Percentiles rank a stretch among this genome's conserved stretches.
phyloP scores from a whole-genome alignment of 2,888 invertebrate genomes.

The Pediacus dermestoides region DNA sequence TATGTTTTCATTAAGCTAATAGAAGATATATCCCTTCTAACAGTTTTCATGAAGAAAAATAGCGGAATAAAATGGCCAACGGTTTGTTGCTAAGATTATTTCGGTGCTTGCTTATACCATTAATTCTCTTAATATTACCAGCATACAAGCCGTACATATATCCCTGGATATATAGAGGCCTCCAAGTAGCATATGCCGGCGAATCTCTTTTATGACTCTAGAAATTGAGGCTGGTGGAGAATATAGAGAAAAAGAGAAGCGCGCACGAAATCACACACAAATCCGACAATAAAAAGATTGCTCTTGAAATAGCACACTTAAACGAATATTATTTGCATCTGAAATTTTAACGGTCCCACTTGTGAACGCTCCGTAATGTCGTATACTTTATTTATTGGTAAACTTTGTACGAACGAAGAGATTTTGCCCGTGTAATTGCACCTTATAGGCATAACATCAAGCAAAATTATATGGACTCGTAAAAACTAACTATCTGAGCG shows the following conservation, averaged over 20 bases:
- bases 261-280: constrained; percentile 32
- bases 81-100: no score
- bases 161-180: no score
- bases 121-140: no score
- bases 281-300: constrained; percentile 41
- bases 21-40: no score
- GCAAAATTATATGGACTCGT: not conserved
- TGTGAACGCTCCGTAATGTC: constrained; percentile 13
- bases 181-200: constrained; percentile 26
- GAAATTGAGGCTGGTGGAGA: constrained; percentile 35
- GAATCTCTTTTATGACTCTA: constrained; percentile 37
- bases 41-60: no score
- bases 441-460: not conserved
- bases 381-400: constrained; percentile 7
- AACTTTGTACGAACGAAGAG: constrained; percentile 5
- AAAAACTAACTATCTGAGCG: constrained; percentile 5
- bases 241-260: constrained; percentile 30
- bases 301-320: constrained; percentile 37
- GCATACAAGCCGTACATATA: no score
- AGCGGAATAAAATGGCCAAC: no score
- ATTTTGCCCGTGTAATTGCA: constrained; percentile 3
- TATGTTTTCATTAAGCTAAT: constrained; percentile 28
- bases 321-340: constrained; percentile 42
- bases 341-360: constrained; percentile 36
- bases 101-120: no score